These are phyloP conservation scores for Podocnemis expansa DNA, from an alignment of 2,113 vertebrate genomes.

Conservation along the genomic window DNA sequence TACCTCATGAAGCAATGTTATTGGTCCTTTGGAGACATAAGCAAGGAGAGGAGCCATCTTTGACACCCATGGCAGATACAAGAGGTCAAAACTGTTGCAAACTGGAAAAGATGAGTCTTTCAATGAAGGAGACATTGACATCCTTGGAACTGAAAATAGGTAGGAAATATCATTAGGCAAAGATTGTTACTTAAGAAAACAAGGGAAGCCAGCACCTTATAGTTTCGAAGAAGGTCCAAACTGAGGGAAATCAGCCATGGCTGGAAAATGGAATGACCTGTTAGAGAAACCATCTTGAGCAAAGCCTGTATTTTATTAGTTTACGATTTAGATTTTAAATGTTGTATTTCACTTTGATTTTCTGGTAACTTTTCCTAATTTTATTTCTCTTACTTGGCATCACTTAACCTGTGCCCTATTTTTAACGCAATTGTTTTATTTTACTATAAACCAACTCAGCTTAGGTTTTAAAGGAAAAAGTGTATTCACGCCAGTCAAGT, in stretches of 20 bases:
- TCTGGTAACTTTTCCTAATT: too few species aligned
- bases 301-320: neutral
- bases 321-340: neutral
- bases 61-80: neutral
- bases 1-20: too few species aligned
- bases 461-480: too few species aligned
- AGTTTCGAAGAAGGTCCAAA: neutral
- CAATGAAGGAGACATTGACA: neutral
- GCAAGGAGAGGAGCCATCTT: neutral
- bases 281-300: neutral
- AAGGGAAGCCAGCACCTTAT: neutral
- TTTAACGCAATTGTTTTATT: too few species aligned
- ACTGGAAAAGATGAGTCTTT: neutral
- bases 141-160: neutral
- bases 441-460: too few species aligned
- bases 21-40: neutral
- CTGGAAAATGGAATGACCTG: neutral
- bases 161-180: neutral
- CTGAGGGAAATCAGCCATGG: neutral
- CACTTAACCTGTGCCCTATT: too few species aligned
- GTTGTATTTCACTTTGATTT: neutral
- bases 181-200: neutral
- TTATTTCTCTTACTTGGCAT: too few species aligned
- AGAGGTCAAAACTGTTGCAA: neutral
- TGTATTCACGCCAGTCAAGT: too few species aligned